phyloP scores from a whole-genome alignment of 2,797 vertebrate species.

The Coranthus polyacanthus region DNA sequence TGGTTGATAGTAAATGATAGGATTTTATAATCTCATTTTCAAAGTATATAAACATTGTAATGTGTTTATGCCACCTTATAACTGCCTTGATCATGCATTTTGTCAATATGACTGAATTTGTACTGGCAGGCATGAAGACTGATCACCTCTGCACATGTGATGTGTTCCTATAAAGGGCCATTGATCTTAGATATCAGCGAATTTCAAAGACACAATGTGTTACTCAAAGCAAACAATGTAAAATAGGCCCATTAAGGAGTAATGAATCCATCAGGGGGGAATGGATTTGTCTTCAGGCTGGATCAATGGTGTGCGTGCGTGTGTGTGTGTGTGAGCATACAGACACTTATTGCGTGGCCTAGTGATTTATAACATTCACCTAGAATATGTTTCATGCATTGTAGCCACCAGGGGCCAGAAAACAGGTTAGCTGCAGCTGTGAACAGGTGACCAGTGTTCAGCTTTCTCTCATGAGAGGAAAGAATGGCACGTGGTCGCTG shows the following conservation, averaged over 20 bases:
- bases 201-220: constrained; percentile 82
- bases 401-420: constrained; percentile 56
- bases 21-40: constrained; percentile 44
- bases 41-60: constrained; percentile 49
- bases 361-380: constrained; percentile 79
- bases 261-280: constrained; percentile 87
- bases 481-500: constrained; percentile 19
- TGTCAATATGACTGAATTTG: constrained; percentile 56
- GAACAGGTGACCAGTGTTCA: constrained; percentile 62
- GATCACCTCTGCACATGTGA: constrained; percentile 65
- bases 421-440: constrained; percentile 49
- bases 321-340: constrained; percentile 32
- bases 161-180: constrained; percentile 63
- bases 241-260: constrained; percentile 88
- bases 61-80: constrained; percentile 49
- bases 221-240: constrained; percentile 88
- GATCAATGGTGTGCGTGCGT: constrained; percentile 78
- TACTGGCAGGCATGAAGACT: constrained; percentile 57
- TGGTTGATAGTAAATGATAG: constrained; percentile 51
- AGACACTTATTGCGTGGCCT: constrained; percentile 66
- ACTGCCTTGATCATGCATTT: constrained; percentile 51
- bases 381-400: constrained; percentile 63
- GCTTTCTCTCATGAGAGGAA: constrained; percentile 40
- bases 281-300: constrained; percentile 84
- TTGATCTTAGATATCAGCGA: constrained; percentile 84